Evolutionary conservation across 2,797 vertebrate species (phyloP).

Genomic region (Galaxias olidus): DNA sequence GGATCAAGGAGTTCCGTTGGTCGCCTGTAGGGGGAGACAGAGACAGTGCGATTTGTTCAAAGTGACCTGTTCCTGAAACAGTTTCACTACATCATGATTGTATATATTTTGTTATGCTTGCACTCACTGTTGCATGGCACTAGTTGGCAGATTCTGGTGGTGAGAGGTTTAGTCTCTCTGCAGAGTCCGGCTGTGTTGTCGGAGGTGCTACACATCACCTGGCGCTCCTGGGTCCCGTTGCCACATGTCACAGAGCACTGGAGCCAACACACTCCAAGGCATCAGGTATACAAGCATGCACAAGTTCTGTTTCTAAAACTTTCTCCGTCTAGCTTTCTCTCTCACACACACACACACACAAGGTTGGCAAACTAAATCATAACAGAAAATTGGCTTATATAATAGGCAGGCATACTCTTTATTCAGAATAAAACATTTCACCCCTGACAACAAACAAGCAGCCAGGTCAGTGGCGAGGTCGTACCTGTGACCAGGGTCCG

Average conservation of each 20-base stretch:
- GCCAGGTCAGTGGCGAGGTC: conserved; percentile 71
- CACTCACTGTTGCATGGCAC: conserved; percentile 81
- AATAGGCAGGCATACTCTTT: no score
- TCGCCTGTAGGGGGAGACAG: conserved; percentile 66
- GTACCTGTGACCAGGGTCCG: conserved; percentile 91
- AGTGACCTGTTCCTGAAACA: background rate
- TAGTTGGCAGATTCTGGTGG: conserved; percentile 75
- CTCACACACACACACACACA: conserved; percentile 4
- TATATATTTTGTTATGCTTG: background rate
- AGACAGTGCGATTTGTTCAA: background rate
- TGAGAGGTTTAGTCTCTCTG: conserved; percentile 77
- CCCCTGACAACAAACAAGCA: background rate
- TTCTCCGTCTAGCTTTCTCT: conserved; percentile 3
- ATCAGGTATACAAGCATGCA: conserved; percentile 2
- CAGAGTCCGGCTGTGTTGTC: conserved; percentile 80
- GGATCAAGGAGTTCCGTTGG: conserved; percentile 86
- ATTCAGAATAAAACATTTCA: background rate
- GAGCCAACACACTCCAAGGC: conserved; percentile 10
- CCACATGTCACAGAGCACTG: conserved; percentile 90
- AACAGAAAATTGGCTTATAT: no score
- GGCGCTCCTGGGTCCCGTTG: conserved; percentile 90
- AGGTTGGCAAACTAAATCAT: no score
- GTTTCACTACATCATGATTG: background rate
- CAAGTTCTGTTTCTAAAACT: background rate
- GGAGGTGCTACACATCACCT: conserved; percentile 82